Conservation (phyloP, 2,888 invertebrate genomes). For the Achlya flavicornis region DNA sequence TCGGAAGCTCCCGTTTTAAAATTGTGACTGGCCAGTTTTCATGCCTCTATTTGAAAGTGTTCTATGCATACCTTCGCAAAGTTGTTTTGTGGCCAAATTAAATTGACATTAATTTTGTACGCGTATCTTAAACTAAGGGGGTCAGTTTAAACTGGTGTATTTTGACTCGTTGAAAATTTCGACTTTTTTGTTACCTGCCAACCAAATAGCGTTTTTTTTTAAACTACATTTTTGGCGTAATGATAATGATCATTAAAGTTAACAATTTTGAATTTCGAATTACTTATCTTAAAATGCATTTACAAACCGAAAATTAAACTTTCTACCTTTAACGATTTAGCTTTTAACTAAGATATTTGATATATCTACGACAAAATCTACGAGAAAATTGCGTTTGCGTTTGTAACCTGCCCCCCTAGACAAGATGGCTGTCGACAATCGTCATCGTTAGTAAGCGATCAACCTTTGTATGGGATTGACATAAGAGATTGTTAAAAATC, state of each 20-base stretch:
- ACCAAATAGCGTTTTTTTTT: background rate
- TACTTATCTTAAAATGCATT: background rate
- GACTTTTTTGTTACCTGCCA: background rate
- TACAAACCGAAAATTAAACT: background rate
- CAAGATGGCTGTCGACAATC: too few species aligned
- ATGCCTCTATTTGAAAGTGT: background rate
- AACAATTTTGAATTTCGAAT: background rate
- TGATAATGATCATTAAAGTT: slow-evolving; percentile 4
- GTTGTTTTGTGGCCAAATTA: background rate
- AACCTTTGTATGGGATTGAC: too few species aligned
- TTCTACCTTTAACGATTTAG: too few species aligned
- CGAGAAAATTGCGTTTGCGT: too few species aligned
- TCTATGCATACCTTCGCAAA: slow-evolving; percentile 16
- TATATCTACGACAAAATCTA: too few species aligned
- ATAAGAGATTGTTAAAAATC: too few species aligned
- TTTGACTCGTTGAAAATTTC: background rate
- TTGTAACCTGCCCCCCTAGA: too few species aligned
- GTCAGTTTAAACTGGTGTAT: background rate
- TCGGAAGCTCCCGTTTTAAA: slow-evolving; percentile 37
- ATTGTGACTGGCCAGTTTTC: slow-evolving; percentile 42
- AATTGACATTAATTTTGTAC: background rate
- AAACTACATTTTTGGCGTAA: slow-evolving; percentile 4
- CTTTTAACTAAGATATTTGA: too few species aligned
- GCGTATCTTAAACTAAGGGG: background rate
- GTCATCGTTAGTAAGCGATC: too few species aligned